A percentile compares a stretch with the other conserved stretches of the same genome.
These are phyloP conservation scores for Tenthredo amoena DNA, from an alignment of 2,888 invertebrate genomes.

Conservation along the genomic window DNA sequence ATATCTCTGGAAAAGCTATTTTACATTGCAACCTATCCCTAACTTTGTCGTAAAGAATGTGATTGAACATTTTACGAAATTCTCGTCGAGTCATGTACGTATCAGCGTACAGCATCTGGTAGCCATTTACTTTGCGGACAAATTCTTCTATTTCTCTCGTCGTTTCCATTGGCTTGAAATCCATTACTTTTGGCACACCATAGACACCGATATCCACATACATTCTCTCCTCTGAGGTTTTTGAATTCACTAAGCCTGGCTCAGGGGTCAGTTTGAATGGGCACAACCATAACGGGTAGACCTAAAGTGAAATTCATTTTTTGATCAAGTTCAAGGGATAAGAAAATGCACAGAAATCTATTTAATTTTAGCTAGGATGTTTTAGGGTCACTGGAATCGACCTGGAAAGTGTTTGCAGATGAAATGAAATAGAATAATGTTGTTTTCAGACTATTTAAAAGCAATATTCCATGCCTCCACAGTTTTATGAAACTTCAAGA, in stretches of 20 bases:
- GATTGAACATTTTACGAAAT: conserved; percentile 90
- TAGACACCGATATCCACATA: conserved; percentile 92
- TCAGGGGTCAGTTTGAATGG: conserved; percentile 86
- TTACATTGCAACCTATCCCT: conserved; percentile 82
- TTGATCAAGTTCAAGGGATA: neutral
- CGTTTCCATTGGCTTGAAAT: conserved; percentile 83
- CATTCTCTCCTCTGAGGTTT: conserved; percentile 78
- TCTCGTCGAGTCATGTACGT: conserved; percentile 87
- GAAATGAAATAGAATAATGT: neutral
- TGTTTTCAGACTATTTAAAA: conserved; percentile 15
- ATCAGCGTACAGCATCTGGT: conserved; percentile 93
- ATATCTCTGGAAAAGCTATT: conserved; percentile 89
- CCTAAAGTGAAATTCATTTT: conserved; percentile 76
- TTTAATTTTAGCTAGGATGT: neutral
- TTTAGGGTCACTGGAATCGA: neutral
- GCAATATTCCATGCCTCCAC: conserved; percentile 79
- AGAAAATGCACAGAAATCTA: neutral
- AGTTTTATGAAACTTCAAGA: conserved; percentile 84
- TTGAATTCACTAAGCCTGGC: conserved; percentile 86
- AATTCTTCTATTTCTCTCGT: conserved; percentile 86
- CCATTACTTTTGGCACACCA: conserved; percentile 84
- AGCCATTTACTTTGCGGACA: conserved; percentile 85
- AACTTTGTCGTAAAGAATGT: conserved; percentile 85
- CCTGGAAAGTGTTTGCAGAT: neutral
- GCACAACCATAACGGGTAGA: conserved; percentile 92